phyloP scores from a whole-genome alignment of 2,797 vertebrate species.

The Poecilia velifera region DNA sequence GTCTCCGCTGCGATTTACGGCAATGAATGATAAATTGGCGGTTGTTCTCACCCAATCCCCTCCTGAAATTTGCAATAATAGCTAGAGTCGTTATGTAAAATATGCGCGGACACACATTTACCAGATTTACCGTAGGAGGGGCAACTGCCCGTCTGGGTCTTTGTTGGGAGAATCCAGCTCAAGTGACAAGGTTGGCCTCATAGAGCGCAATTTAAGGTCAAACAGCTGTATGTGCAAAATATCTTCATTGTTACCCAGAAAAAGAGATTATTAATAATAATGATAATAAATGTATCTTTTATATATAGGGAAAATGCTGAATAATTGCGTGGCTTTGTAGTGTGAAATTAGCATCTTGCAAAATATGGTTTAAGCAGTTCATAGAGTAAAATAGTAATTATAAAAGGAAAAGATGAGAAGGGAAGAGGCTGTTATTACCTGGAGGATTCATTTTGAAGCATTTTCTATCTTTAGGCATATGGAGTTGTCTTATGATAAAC shows the following conservation, averaged over 20 bases:
- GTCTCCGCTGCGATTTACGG: constrained; percentile 74
- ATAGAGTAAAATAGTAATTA: constrained; percentile 71
- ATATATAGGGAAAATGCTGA: constrained; percentile 55
- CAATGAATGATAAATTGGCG: constrained; percentile 78
- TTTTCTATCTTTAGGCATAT: background rate
- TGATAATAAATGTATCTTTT: constrained; percentile 52
- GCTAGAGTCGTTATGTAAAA: constrained; percentile 72
- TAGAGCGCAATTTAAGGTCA: constrained; percentile 67
- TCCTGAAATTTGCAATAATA: constrained; percentile 74
- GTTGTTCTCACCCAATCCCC: constrained; percentile 69
- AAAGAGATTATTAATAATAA: constrained; percentile 20
- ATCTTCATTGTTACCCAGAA: constrained; percentile 54
- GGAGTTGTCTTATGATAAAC: background rate
- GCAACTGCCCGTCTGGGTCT: constrained; percentile 45
- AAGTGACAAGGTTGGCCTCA: constrained; percentile 68
- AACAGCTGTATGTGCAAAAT: constrained; percentile 53
- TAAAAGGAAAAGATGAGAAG: constrained; percentile 9
- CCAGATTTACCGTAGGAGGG: constrained; percentile 69
- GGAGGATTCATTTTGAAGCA: background rate
- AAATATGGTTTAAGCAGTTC: constrained; percentile 62
- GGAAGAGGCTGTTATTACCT: background rate
- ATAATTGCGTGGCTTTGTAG: constrained; percentile 67
- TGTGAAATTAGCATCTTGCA: constrained; percentile 63
- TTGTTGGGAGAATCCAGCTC: constrained; percentile 65
- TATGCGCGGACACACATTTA: constrained; percentile 70